Evolutionary conservation across 1,140 invertebrate genomes (phyloP), one percentile per base, ranked within the genome.

Genomic region (Vollenhovia emeryi): DNA sequence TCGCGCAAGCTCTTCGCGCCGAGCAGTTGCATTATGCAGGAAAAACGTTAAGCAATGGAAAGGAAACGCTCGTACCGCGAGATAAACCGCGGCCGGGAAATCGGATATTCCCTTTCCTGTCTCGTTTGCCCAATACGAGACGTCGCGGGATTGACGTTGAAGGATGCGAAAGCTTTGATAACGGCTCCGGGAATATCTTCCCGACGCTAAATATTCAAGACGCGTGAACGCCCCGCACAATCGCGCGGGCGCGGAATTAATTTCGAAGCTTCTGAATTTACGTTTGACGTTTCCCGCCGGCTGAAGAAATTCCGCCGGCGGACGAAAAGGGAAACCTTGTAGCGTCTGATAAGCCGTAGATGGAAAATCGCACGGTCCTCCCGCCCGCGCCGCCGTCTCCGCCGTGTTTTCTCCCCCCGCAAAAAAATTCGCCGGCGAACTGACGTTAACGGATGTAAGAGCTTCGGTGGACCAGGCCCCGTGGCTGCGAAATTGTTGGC

Each of bases 291-390:
- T 82, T 87, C 45, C 15, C 79, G 36, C 30, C 30, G 74, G 40
- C 55, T 55, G 59, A 66, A 57, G 73, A 84, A 66, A 84, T 79
- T 55, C 62, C 60, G 27, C 40, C 48, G 60, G 48, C 50, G 27
- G 30, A 60, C 85, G 62, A 71, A 87, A 84, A 87, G 85, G 86
- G 74, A 87, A 87, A 59, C 59, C 85, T 71, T 87, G 86, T 87
- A 87, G 50, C 85, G 69, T 75, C 52, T 59, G 78, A 76, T 62
- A 84, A 87, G 85, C 71, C 79, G 85, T 60, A 59, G 48, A 45
- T 50, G 85, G 78, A 87, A 84, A 87, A 87, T 87, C 62, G 85
- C 64, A 57, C 55, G 50, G 50, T n/a, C 30, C 43, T n/a, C 76
- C 48, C 27, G 68, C 24, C 0, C 18, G 4, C 18, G n/a, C n/a